Conservation (phyloP, 2,797 vertebrate genomes). For the Spinibarbus caldwelli region DNA sequence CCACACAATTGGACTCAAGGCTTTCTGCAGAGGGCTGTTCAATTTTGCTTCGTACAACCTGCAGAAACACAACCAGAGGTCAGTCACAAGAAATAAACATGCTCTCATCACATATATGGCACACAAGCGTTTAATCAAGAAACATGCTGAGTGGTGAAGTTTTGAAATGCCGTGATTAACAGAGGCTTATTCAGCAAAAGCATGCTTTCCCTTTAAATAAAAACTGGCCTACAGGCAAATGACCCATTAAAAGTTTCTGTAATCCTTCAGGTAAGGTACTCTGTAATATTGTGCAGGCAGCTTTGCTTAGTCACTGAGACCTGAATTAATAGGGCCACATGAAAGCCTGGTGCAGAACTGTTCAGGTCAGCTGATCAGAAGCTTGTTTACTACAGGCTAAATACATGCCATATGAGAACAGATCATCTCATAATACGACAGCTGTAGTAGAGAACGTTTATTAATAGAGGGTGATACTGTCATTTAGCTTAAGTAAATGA, state of each 20-base stretch:
- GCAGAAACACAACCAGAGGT: conserved; percentile 55
- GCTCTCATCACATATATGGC: not conserved
- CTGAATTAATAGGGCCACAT: conserved; percentile 15
- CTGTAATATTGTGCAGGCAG: not conserved
- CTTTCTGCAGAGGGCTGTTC: conserved; percentile 90
- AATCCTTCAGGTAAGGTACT: conserved; percentile 1
- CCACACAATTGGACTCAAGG: conserved; percentile 92
- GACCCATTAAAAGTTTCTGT: conserved; percentile 3
- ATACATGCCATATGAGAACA: not conserved
- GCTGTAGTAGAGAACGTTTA: not conserved
- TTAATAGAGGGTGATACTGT: not conserved
- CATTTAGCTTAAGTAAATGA: not conserved
- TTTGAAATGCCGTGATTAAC: not conserved
- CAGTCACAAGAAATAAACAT: conserved; percentile 27
- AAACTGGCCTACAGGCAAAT: not conserved
- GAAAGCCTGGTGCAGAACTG: not conserved
- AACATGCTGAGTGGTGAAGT: conserved; percentile 10
- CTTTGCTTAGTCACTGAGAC: conserved; percentile 30
- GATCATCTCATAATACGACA: conserved; percentile 12
- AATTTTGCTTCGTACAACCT: conserved; percentile 96
- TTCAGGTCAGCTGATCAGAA: conserved; percentile 7
- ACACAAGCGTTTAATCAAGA: conserved; percentile 5
- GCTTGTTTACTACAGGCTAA: conserved; percentile 13
- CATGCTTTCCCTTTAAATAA: not conserved
- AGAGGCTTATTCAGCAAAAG: conserved; percentile 11